Conservation (phyloP, 2,888 invertebrate genomes). For the Carterocephalus palaemon region DNA sequence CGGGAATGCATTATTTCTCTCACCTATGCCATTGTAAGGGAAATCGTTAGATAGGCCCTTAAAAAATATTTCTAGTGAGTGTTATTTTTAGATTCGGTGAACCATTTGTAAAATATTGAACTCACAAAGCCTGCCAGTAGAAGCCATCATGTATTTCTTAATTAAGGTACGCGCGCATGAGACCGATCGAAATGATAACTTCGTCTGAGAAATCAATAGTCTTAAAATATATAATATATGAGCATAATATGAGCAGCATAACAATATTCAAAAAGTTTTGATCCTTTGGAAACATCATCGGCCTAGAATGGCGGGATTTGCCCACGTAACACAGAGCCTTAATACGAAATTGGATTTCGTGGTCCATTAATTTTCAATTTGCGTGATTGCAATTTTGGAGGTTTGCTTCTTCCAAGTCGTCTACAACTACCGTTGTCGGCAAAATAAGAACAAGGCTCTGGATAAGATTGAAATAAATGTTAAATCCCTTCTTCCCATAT, state of each 20-base stretch:
- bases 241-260: constrained; percentile 8
- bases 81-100: no score
- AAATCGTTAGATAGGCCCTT: no score
- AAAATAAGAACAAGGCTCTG: constrained; percentile 68
- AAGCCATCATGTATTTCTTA: no score
- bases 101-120: no score
- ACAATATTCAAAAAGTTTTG: constrained; percentile 22
- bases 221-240: constrained; percentile 2
- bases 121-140: no score
- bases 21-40: no score
- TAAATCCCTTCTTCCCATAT: constrained; percentile 35
- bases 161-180: no score
- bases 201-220: constrained; percentile 1
- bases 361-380: constrained; percentile 78
- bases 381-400: constrained; percentile 77
- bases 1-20: no score
- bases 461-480: constrained; percentile 62
- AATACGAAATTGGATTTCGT: constrained; percentile 76
- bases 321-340: constrained; percentile 58
- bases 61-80: no score
- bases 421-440: constrained; percentile 54
- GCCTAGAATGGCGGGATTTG: constrained; percentile 36
- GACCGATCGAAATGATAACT: no score
- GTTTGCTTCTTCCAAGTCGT: constrained; percentile 69
- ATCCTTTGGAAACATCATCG: constrained; percentile 30